Evolutionary conservation across 2,113 vertebrate genomes (phyloP), one percentile per base, ranked within the genome.

Genomic region (Cryptotis parvus): DNA sequence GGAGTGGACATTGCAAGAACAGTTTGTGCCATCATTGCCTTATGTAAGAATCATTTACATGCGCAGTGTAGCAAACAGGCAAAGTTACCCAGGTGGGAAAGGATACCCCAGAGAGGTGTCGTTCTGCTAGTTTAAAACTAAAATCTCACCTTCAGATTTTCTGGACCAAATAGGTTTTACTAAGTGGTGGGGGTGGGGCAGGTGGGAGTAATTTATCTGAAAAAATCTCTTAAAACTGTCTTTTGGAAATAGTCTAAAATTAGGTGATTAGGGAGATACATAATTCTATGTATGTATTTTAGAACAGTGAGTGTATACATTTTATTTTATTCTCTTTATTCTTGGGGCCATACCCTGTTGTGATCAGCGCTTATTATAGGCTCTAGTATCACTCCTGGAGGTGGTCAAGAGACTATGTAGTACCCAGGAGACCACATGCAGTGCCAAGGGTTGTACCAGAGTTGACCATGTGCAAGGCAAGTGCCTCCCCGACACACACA

Each of bases 201-300:
- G 43, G 11, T 6, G 43, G 43, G 11, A 45, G 43, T 6, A 45
- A 45, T 11, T 88, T 73, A 31, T 24, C 41, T 22, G 58, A 73
- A 43, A 61, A 18, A 49, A 70, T 12, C 29, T 49, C 12, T 84
- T 65, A 20, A 69, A 79, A 84, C 45, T 33, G 39, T 68, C 65
- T 73, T 91, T 88, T 49, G 14, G 22, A 84, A 80, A 39, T 80
- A 65, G 74, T 90, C 18, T 92, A 79, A 41, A 68, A 31, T 84
- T 41, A 78, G 27, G 24, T 79, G 84, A 3, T 82, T n/a, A n/a
- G 4, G 63, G 43, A 37, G 69, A n/a, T 26, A 43, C 73, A 45
- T 7, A 65, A 45, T 69, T 15, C 10, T 88, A 12, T 37, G 37
- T 43, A 35, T 79, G 61, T 69, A 12, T 52, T 80, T 79, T 89